These are phyloP conservation scores for human (Homo sapiens) DNA, from an alignment of 2,113 vertebrate species.

Conservation along the genomic window DNA sequence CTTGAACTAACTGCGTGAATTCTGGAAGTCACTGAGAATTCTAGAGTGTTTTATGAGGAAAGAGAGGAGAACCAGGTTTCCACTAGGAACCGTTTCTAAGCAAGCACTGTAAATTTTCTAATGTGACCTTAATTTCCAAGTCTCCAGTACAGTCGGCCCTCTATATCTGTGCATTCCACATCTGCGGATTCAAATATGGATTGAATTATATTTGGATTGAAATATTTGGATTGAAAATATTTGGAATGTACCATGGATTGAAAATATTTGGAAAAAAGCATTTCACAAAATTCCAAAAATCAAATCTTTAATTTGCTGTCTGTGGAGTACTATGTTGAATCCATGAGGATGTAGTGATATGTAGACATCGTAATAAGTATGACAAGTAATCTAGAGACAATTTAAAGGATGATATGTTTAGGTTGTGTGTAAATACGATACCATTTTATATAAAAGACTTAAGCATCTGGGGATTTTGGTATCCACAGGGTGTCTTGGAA, in stretches of 20 bases:
- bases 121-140: background rate
- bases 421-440: background rate
- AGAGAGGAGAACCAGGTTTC: background rate
- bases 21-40: background rate
- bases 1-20: background rate
- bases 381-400: background rate
- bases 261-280: background rate
- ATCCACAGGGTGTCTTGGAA: background rate
- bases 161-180: background rate
- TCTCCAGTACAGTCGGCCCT: background rate
- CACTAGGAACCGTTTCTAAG: conserved; percentile 13
- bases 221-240: background rate
- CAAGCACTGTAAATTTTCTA: background rate
- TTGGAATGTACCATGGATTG: background rate
- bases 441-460: background rate
- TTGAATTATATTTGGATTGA: too few relatives aligned
- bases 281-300: background rate
- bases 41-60: background rate
- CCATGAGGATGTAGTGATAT: background rate
- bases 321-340: background rate
- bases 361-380: background rate
- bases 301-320: background rate
- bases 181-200: background rate
- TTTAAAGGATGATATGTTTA: background rate
- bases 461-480: background rate